Evolutionary conservation across 2,113 vertebrate species (phyloP), one percentile per base, ranked within the genome.

Genomic region (Macroglossus sobrinus): DNA sequence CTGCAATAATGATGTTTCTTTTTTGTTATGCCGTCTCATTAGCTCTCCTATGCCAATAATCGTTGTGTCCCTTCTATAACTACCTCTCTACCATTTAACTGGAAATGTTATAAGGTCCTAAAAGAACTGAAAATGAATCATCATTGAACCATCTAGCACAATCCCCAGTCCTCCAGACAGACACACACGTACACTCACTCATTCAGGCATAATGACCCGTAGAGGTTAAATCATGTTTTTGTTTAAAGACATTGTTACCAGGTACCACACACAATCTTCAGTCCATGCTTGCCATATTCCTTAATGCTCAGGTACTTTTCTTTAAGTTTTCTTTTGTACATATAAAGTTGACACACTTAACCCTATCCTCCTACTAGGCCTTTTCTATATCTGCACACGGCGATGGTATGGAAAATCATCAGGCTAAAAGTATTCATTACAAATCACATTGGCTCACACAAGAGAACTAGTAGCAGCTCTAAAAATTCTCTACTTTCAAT

Each of bases 21-120:
- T 43, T 50, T 75, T 59, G 45, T 61, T 10, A 78, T 21, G 5
- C 30, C 81, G 95, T 76, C 53, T 87, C 76, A 79, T 76, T 92
- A 66, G 38, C 35, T 93, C n/a, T 71, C 40, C 47, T 92, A 59
- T 90, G 26, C 75, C 87, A 95, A 84, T 53, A 91, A 89, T 75
- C 75, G 68, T 7, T 75, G 59, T 93, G 24, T 38, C 63, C 55
- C 59, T 84, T 53, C 72, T 40, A 75, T 35, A 87, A 69, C 21
- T 26, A 57, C 45, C 66, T 68, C 24, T 90, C n/a, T 61, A 57
- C 21, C 6, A 93, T 68, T 86, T 93, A 92, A 93, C 0, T 92
- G 33, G 45, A 92, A 95, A 93, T 74, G 43, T 57, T 82, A 33
- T n/a, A 69, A 82, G 74, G 18, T 19, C 33, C 7, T 30, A 95